phyloP scores from a whole-genome alignment of 1,140 invertebrate species.

The Lepidurus couesii region DNA sequence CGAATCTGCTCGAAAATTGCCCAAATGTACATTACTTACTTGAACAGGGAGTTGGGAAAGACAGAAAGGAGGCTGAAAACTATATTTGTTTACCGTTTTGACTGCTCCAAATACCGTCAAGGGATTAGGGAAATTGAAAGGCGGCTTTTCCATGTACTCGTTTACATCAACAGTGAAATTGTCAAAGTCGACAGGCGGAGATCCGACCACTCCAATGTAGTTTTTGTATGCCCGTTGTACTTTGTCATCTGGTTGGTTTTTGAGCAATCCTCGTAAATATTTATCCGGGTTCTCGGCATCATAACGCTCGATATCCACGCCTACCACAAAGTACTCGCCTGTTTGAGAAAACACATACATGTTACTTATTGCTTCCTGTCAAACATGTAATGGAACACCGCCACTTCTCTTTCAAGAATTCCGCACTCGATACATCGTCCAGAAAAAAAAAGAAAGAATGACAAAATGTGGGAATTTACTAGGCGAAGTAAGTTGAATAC shows the following conservation, averaged over 20 bases:
- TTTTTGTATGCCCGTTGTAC: constrained; percentile 57
- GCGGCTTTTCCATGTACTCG: constrained; percentile 57
- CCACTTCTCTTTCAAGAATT: not conserved
- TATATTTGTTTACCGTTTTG: constrained; percentile 57
- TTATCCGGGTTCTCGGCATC: constrained; percentile 63
- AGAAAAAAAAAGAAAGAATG: not conserved
- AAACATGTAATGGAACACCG: not conserved
- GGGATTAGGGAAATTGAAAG: constrained; percentile 80
- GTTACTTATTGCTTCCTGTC: not conserved
- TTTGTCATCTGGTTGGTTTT: constrained; percentile 53
- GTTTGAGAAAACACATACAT: constrained; percentile 31
- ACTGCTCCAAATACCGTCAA: constrained; percentile 59
- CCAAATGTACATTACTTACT: too few relatives aligned
- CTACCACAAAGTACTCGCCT: constrained; percentile 85
- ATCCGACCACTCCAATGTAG: constrained; percentile 60
- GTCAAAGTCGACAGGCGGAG: constrained; percentile 53
- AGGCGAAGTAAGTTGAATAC: not conserved
- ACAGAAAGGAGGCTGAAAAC: too few relatives aligned
- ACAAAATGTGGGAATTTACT: not conserved
- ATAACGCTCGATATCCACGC: constrained; percentile 82
- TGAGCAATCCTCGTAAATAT: constrained; percentile 66
- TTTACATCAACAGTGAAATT: constrained; percentile 71
- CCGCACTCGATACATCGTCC: not conserved
- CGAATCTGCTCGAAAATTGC: constrained; percentile 57
- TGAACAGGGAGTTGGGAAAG: not conserved